Conservation (phyloP, 2,797 vertebrate species). For the Sebastes vulpes region DNA sequence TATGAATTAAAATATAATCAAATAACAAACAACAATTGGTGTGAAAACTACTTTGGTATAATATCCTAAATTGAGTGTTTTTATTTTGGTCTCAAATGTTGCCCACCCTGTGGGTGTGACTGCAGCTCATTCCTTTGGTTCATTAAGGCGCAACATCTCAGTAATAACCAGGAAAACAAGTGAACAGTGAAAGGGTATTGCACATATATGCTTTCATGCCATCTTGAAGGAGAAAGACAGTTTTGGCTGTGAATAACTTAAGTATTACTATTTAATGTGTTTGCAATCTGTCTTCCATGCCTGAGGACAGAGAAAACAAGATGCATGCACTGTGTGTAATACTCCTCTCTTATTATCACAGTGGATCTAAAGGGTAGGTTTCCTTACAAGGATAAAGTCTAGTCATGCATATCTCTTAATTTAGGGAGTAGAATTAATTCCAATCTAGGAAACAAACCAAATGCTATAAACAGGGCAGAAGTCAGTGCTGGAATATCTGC, state of each 20-base stretch:
- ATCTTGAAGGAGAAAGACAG: conserved; percentile 14
- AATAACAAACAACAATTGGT: neutral
- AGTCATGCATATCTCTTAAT: neutral
- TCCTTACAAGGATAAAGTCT: neutral
- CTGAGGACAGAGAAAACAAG: conserved; percentile 65
- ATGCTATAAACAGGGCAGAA: neutral
- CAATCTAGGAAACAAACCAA: neutral
- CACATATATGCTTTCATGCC: neutral
- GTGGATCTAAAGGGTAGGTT: conserved; percentile 9
- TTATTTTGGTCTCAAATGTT: conserved; percentile 19
- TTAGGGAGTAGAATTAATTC: neutral
- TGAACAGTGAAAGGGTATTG: neutral
- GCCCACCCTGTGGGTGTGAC: conserved; percentile 1
- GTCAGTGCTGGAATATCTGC: neutral
- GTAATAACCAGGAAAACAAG: neutral
- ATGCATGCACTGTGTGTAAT: conserved; percentile 8
- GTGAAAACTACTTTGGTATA: neutral
- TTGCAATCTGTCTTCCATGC: conserved; percentile 78
- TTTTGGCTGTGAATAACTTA: conserved; percentile 65
- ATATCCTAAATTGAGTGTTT: neutral
- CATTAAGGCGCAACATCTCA: conserved; percentile 2
- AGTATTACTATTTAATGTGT: conserved; percentile 75
- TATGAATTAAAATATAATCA: neutral
- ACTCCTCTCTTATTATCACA: neutral
- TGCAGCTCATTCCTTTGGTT: conserved; percentile 4